Evolutionary conservation across 2,888 invertebrate species (phyloP), one percentile per base, ranked within the genome.

Genomic region (Doris montereyensis): DNA sequence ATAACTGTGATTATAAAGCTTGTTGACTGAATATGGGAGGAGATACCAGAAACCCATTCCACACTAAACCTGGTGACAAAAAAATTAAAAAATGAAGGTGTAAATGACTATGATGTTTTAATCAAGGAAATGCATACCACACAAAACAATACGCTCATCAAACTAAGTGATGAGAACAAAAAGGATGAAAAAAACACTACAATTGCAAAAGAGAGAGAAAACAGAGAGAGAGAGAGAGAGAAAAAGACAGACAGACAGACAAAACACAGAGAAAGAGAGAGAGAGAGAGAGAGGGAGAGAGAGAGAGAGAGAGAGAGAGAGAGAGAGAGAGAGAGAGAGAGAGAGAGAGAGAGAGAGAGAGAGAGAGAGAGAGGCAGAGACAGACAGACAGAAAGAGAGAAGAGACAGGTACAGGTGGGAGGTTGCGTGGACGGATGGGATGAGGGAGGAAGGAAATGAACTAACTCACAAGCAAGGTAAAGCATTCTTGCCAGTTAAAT

Each of bases 31-130:
- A 60, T 81, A 84, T 0, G 89, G 90, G 52, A 89, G 79, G 60
- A 89, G 84, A 81, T 88, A 90, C 87, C 86, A 87, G 41, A 88
- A 82, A 0, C 84, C 85, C 21, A 88, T 81, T 1, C 87, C 89
- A 83, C 88, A 89, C 85, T 8, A 80, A 79, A 30, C 84, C 79
- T 79, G 76, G n/a, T 30, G 24, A 28, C 8, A 5, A 41, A 10
- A 17, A 41, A 41, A n/a, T n/a, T n/a, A n/a, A n/a, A n/a, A n/a
- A n/a, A n/a, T n/a, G n/a, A n/a, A n/a, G n/a, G n/a, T n/a, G n/a
- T n/a, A n/a, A n/a, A n/a, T n/a, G n/a, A n/a, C n/a, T n/a, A n/a
- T n/a, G n/a, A n/a, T n/a, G n/a, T n/a, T n/a, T n/a, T n/a, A n/a
- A n/a, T n/a, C n/a, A n/a, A n/a, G n/a, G n/a, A n/a, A n/a, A n/a